These are phyloP conservation scores for Teinopalpus imperialis DNA, from an alignment of 2,888 invertebrate species.

Conservation along the genomic window DNA sequence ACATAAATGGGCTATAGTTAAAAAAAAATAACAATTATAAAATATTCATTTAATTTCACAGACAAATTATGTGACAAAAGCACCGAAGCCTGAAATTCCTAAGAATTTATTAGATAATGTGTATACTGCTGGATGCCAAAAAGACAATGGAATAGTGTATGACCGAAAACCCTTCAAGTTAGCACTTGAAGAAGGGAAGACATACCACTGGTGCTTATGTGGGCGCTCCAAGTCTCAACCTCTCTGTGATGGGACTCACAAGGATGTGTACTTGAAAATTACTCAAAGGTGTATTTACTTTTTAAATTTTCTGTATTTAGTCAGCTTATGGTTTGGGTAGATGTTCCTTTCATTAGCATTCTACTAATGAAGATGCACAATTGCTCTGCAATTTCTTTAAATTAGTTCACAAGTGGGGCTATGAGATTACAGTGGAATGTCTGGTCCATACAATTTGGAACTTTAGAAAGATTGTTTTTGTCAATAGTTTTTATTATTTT, in stretches of 20 bases:
- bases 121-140: conserved; percentile 84
- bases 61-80: conserved; percentile 61
- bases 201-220: conserved; percentile 96
- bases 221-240: conserved; percentile 96
- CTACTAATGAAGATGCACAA: too few relatives aligned
- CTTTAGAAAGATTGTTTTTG: too few relatives aligned
- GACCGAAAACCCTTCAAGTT: conserved; percentile 95
- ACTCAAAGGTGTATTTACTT: conserved; percentile 85
- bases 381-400: too few relatives aligned
- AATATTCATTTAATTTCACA: conserved; percentile 29
- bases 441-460: too few relatives aligned
- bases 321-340: too few relatives aligned
- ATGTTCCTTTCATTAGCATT: too few relatives aligned
- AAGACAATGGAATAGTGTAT: conserved; percentile 88
- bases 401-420: too few relatives aligned
- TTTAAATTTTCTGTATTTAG: too few relatives aligned
- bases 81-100: conserved; percentile 82
- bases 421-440: too few relatives aligned
- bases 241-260: conserved; percentile 97
- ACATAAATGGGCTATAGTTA: too few relatives aligned
- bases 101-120: conserved; percentile 83
- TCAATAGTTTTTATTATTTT: too few relatives aligned
- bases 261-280: conserved; percentile 87
- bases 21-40: too few relatives aligned
- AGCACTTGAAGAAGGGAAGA: conserved; percentile 86